Evolutionary conservation across 1,140 invertebrate species (phyloP), one percentile per base, ranked within the genome.

Genomic region (Orchesella cincta): DNA sequence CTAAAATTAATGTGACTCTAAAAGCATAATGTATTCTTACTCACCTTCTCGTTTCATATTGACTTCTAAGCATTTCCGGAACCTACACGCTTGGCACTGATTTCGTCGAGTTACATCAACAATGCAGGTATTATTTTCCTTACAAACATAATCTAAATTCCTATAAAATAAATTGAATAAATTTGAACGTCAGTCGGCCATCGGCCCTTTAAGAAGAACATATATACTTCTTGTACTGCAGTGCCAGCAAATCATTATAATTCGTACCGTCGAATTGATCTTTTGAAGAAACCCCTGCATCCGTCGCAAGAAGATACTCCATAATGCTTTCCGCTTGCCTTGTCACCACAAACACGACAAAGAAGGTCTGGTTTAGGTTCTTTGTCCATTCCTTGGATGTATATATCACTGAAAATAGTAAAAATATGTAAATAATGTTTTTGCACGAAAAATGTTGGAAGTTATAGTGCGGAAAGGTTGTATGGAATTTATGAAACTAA

Each of bases 41-140:
- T 89, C 89, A 97, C 95, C 95, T 86, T 98, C 95, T 87, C 91
- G 90, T 86, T 96, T 96, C 95, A 98, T 98, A 84, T 96, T 95
- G 75, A 96, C 94, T 82, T 92, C 88, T 12, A 98, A 88, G 86
- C 95, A 98, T 85, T 97, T 97, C 70, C 91, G 91, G 85, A 97
- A 97, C 39, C 96, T 89, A 83, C 96, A 98, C 0, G 95, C 93
- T 85, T 98, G 96, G 84, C 96, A 98, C 85, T 98, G 96, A 87
- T 98, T 98, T 31, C 96, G 86, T 62, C 95, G 87, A 0, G 93
- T 94, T 0, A 97, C 94, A 83, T 98, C 95, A 1, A 98, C 95
- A 0, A 96, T 87, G 83, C 96, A 98, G 8, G 89, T 88, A 0
- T 93, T 93, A 77, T 90, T 92, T 85, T 97, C 95, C 84, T 98